Conservation (phyloP, 2,888 invertebrate genomes). For the Parnassius apollo region DNA sequence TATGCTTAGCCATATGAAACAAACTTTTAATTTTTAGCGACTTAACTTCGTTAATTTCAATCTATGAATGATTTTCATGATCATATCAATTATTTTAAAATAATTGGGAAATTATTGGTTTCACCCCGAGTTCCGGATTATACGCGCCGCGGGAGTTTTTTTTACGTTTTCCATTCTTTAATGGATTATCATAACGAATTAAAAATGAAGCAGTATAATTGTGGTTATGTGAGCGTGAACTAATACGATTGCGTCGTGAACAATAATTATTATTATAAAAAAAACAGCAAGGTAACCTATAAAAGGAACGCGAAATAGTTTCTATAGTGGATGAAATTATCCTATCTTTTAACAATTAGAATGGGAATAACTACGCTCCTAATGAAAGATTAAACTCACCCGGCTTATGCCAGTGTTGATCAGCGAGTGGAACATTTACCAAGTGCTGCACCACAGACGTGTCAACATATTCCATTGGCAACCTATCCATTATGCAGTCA, state of each 20-base stretch:
- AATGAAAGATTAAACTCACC: neutral
- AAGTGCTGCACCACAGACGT: neutral
- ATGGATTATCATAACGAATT: neutral
- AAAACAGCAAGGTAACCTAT: neutral
- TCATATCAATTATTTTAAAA: no score
- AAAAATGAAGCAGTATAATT: neutral
- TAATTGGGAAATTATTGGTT: no score
- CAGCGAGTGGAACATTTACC: neutral
- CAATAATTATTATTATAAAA: no score
- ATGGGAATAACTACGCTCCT: neutral
- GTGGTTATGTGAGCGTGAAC: neutral
- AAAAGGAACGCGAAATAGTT: neutral
- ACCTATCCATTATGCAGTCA: neutral
- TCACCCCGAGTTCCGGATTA: no score
- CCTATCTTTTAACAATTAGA: neutral
- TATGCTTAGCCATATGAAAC: no score
- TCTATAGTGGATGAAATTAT: neutral
- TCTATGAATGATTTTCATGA: no score
- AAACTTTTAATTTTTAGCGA: no score
- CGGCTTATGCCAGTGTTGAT: neutral
- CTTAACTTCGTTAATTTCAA: no score
- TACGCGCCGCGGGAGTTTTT: no score
- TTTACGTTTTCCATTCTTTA: neutral
- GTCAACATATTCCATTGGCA: neutral
- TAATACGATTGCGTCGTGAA: neutral